Conservation (phyloP, 2,113 vertebrate genomes). For the Leptocoma aspasia region DNA sequence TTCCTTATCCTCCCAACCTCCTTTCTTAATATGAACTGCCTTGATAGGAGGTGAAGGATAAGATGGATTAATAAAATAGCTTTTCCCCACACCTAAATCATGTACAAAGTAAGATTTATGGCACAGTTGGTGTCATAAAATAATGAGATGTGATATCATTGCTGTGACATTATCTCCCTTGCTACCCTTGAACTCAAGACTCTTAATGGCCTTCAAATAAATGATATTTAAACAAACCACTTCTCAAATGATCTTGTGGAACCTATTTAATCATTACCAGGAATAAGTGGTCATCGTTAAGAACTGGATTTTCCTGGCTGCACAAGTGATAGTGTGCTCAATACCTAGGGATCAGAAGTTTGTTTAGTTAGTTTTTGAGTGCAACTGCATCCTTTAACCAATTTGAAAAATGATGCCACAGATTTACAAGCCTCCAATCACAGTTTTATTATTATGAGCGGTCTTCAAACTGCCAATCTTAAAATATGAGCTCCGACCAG, state of each 20-base stretch:
- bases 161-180: slow-evolving; percentile 37
- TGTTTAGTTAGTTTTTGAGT: background rate
- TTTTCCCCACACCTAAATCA: slow-evolving; percentile 62
- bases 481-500: background rate
- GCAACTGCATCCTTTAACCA: background rate
- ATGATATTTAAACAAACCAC: slow-evolving; percentile 66
- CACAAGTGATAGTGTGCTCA: background rate
- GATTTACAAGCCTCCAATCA: background rate
- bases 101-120: slow-evolving; percentile 55
- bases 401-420: background rate
- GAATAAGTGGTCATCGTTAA: slow-evolving; percentile 25
- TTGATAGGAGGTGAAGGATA: slow-evolving; percentile 57
- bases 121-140: slow-evolving; percentile 63
- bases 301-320: slow-evolving; percentile 50
- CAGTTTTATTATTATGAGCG: background rate
- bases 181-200: slow-evolving; percentile 69
- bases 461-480: background rate
- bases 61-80: slow-evolving; percentile 56
- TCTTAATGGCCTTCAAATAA: slow-evolving; percentile 69
- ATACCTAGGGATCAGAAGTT: background rate
- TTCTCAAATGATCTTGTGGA: slow-evolving; percentile 59
- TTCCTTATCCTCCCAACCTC: background rate
- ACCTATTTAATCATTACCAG: slow-evolving; percentile 70
- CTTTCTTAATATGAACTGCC: background rate
- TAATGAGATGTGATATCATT: slow-evolving; percentile 47